A percentile compares a stretch with the other conserved stretches of the same genome.
Evolutionary conservation across 2,113 vertebrate species (phyloP).

Genomic region (Ceuthmochares aereus): DNA sequence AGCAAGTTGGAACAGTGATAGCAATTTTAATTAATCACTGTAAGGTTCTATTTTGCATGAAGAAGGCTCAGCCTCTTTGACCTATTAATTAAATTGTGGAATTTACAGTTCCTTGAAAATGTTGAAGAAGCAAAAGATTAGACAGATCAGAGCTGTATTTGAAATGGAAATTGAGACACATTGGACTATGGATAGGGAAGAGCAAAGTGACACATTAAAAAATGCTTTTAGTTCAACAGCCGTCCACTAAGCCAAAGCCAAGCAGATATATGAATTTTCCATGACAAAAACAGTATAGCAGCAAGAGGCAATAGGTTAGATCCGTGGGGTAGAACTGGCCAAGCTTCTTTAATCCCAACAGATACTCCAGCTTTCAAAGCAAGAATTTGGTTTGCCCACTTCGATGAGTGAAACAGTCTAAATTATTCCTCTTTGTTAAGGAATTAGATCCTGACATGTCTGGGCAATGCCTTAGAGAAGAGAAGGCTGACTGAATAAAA

Average conservation of each 20-base stretch:
- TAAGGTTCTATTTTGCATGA: slow-evolving; percentile 56
- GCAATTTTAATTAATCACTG: slow-evolving; percentile 69
- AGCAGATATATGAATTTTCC: background rate
- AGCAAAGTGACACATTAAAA: background rate
- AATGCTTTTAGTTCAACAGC: background rate
- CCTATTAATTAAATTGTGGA: slow-evolving; percentile 73
- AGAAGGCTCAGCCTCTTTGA: slow-evolving; percentile 52
- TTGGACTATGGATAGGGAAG: background rate
- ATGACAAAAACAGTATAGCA: background rate
- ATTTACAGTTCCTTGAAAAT: slow-evolving; percentile 65
- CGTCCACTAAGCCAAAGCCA: background rate
- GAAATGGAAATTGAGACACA: slow-evolving; percentile 62
- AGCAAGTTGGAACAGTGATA: slow-evolving; percentile 26
- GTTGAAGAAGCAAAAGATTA: slow-evolving; percentile 62
- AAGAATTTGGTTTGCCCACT: background rate
- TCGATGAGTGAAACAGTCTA: background rate
- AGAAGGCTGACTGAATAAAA: background rate
- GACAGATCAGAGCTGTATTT: slow-evolving; percentile 55
- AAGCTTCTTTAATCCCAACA: background rate
- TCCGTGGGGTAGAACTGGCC: background rate
- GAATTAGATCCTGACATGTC: background rate
- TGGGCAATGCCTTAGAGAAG: background rate
- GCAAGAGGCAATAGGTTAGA: background rate
- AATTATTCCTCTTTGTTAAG: background rate
- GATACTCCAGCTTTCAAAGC: background rate